These are phyloP conservation scores for Hyaena hyaena DNA, from an alignment of 2,113 vertebrate genomes.

Conservation along the genomic window DNA sequence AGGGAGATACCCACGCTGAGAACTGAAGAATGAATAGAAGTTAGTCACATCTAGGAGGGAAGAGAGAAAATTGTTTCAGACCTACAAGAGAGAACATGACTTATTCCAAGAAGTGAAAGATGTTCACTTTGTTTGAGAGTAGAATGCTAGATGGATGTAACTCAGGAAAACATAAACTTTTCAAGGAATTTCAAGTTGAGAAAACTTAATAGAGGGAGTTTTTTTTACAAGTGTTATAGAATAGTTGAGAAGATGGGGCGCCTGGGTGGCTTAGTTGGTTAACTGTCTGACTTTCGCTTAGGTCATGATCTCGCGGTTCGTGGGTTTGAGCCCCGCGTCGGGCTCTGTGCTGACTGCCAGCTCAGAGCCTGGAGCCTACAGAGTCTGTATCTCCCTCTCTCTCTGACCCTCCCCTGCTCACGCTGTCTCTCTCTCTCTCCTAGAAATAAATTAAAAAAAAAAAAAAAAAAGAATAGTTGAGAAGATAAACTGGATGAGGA, in stretches of 20 bases:
- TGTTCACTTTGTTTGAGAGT: not conserved
- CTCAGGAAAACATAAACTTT: slow-evolving; percentile 7
- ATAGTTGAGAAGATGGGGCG: not conserved
- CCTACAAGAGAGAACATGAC: not conserved
- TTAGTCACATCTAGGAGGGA: not conserved
- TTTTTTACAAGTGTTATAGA: not conserved
- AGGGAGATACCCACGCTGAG: not conserved
- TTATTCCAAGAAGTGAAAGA: slow-evolving; percentile 32
- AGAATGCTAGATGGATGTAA: not conserved
- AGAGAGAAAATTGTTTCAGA: not conserved
- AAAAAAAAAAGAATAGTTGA: not conserved
- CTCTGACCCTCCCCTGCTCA: too few species aligned
- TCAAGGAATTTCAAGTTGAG: slow-evolving; percentile 18
- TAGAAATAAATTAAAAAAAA: too few species aligned
- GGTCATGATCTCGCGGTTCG: too few species aligned
- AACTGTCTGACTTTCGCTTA: too few species aligned
- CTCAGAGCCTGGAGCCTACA: too few species aligned
- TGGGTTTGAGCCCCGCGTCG: too few species aligned
- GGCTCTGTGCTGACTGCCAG: too few species aligned
- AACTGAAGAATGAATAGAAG: not conserved
- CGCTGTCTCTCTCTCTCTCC: too few species aligned
- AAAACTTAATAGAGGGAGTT: not conserved
- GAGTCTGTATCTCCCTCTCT: too few species aligned
- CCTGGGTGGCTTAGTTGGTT: too few species aligned
- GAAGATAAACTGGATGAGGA: not conserved